Evolutionary conservation across 1,140 invertebrate species (phyloP).

Genomic region (Drosophila azteca): DNA sequence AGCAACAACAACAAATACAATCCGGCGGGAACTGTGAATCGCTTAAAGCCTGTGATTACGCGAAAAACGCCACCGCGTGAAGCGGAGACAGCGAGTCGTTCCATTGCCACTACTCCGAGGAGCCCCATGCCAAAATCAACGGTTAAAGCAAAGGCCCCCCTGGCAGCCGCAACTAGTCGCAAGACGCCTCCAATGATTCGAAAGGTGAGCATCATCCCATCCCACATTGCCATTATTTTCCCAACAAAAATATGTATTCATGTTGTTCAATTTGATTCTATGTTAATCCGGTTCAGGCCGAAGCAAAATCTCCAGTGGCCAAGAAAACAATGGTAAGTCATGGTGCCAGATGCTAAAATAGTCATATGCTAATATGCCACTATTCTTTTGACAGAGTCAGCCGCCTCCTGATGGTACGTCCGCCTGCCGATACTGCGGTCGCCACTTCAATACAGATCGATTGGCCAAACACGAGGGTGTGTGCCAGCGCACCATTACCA

Average conservation of each 20-base stretch:
- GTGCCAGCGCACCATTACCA: slow-evolving; percentile 89
- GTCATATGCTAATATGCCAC: not conserved
- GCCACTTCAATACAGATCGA: slow-evolving; percentile 91
- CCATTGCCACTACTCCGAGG: not conserved
- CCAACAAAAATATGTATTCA: not conserved
- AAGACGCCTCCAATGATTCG: slow-evolving; percentile 12
- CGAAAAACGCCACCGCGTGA: slow-evolving; percentile 52
- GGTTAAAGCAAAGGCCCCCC: not conserved
- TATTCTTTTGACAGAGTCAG: slow-evolving; percentile 3
- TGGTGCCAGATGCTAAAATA: accelerated
- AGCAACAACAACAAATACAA: slow-evolving; percentile 63
- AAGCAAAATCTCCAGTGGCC: slow-evolving; percentile 58
- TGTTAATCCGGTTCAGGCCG: slow-evolving; percentile 21
- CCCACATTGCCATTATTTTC: not conserved
- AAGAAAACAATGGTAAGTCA: slow-evolving; percentile 56
- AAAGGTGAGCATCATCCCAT: slow-evolving; percentile 32
- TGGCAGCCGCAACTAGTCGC: not conserved
- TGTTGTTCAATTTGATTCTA: not conserved
- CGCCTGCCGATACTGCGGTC: slow-evolving; percentile 87
- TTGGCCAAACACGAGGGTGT: slow-evolving; percentile 92
- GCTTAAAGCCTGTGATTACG: slow-evolving; percentile 58
- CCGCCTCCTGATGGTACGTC: slow-evolving; percentile 75
- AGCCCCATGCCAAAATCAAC: slow-evolving; percentile 10
- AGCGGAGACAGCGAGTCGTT: not conserved
- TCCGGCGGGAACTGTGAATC: slow-evolving; percentile 28